Conservation (phyloP, 2,113 vertebrate genomes). For the Spea bombifrons region DNA sequence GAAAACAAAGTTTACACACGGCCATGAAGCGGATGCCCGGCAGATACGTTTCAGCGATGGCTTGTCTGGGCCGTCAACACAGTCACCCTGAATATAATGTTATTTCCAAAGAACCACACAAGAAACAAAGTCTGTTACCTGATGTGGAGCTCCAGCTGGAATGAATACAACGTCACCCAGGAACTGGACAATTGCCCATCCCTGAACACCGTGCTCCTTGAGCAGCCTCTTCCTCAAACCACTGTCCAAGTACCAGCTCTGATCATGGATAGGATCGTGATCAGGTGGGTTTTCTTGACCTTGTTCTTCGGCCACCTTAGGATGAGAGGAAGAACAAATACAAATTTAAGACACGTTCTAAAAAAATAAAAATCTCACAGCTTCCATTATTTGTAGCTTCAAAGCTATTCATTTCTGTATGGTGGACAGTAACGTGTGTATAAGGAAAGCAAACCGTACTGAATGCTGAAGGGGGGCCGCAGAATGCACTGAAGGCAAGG, state of each 20-base stretch:
- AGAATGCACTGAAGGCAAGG: no score
- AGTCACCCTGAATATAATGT: no score
- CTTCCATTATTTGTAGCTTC: no score
- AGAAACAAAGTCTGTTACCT: constrained; percentile 66
- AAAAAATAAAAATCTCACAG: background rate
- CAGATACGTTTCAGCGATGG: no score
- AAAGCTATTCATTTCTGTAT: no score
- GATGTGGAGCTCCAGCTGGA: constrained; percentile 76
- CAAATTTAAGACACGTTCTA: background rate
- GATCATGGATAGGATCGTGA: constrained; percentile 76
- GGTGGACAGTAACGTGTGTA: no score
- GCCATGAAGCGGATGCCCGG: no score
- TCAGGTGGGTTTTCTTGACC: constrained; percentile 74
- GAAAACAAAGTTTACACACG: no score
- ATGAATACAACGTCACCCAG: constrained; percentile 78
- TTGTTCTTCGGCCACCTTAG: constrained; percentile 73
- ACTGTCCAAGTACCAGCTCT: constrained; percentile 76
- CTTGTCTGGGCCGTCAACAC: no score
- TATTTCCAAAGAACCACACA: no score
- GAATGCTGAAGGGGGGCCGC: no score
- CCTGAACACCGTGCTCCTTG: constrained; percentile 74
- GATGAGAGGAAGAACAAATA: constrained; percentile 1
- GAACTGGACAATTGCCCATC: constrained; percentile 79
- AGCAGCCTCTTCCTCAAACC: constrained; percentile 67
- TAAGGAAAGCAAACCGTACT: rapidly evolving